Evolutionary conservation across 1,140 invertebrate species (phyloP), one percentile per base, ranked within the genome.

Genomic region (Gryllus bimaculatus): DNA sequence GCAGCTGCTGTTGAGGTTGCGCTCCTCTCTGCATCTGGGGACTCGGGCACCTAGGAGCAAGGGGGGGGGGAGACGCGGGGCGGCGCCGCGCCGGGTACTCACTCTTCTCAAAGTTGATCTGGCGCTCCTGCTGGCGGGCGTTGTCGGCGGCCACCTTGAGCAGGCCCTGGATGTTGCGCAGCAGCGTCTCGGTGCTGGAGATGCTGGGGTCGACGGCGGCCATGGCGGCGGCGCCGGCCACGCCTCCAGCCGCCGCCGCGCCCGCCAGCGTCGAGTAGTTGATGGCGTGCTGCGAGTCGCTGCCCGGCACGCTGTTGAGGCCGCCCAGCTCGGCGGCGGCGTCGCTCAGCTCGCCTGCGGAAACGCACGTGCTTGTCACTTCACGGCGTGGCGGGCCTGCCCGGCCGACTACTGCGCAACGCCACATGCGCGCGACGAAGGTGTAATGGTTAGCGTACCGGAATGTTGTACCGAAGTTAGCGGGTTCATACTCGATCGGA

Each of bases 21-120:
- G 26, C 1, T 39, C 26, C 26, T 39, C 26, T 39, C 26, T 39
- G 26, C 1, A 39, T 39, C 26, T 39, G 5, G 26, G 26, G 26
- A 39, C 26, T 39, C 26, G 26, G 26, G 26, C 5, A 39, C 26
- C 26, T 39, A 39, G 26, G 26, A 39, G 26, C 26, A 39, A 39
- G 26, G 26, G 26, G 26, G 26, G 1, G 26, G 1, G 26, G 26
- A 1, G 26, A 5, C 5, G 26, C 26, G 26, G 26, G 5, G 26
- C 26, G 26, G 26, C 26, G 26, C 26, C 26, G 26, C 26, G 1
- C 5, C 26, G 26, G 39, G 5, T 84, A 85, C 86, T 86, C 88
- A 98, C 96, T 95, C 96, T 97, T 98, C 88, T 98, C 96, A 86
- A 96, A 95, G 89, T 94, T 96, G 85, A 97, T 95, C 87, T 97